Percentiles rank a stretch among this genome's conserved stretches.
Evolutionary conservation across 2,797 vertebrate species (phyloP).

Genomic region (Echiichthys vipera): DNA sequence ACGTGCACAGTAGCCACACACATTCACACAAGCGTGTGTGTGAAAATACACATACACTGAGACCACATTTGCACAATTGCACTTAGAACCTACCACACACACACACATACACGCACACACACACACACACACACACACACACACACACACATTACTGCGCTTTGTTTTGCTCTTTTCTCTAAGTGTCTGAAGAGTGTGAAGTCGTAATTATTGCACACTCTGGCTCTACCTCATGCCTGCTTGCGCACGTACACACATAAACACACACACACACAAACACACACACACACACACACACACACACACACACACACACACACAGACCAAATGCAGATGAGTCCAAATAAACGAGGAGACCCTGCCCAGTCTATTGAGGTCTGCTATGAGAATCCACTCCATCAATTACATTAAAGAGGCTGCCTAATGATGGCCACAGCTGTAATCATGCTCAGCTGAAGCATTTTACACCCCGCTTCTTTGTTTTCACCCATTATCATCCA

Average conservation of each 20-base stretch:
- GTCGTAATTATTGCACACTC: conserved; percentile 97
- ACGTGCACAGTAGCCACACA: conserved; percentile 40
- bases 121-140: conserved; percentile 87
- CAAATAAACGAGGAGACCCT: conserved; percentile 97
- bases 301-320: conserved; percentile 60
- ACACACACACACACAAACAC: conserved; percentile 47
- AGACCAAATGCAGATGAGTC: conserved; percentile 83
- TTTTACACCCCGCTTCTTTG: conserved; percentile 82
- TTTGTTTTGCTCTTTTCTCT: conserved; percentile 88
- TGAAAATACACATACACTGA: conserved; percentile 40
- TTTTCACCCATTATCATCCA: conserved; percentile 82
- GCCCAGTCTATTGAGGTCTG: conserved; percentile 98
- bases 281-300: conserved; percentile 53
- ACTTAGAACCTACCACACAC: conserved; percentile 76
- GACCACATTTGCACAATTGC: conserved; percentile 59
- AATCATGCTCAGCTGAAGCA: conserved; percentile 92
- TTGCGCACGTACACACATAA: conserved; percentile 53
- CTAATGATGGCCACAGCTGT: conserved; percentile 98
- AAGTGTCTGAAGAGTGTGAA: conserved; percentile 94
- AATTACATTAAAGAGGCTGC: conserved; percentile 99
- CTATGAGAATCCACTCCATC: conserved; percentile 99
- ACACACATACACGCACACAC: conserved; percentile 90
- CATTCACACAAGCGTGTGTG: conserved; percentile 23
- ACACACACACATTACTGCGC: conserved; percentile 93
- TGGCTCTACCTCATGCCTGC: conserved; percentile 73